Evolutionary conservation across 92 coral and sea anemone genomes (phyloP), one percentile per base, ranked within the genome.

Genomic region (Phenganax subtilis): DNA sequence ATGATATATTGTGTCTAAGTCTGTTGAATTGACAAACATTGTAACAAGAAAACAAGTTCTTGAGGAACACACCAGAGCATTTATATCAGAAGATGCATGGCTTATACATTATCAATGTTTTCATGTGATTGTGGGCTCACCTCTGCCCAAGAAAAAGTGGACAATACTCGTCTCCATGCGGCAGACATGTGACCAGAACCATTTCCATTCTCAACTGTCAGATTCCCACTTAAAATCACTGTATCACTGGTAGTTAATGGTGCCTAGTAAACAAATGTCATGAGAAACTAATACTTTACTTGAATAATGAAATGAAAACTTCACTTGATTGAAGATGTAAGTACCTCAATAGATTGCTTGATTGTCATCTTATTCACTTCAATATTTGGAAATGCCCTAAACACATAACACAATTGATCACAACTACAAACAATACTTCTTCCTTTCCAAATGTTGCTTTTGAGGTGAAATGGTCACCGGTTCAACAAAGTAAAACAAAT

Each of bases 261-360:
- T 57, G 98, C 98, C 98, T 93, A n/a, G 55, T 80, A 57, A 52
- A 37, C 47, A 37, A 37, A 37, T 20, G 25, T 20, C 25, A 20
- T 20, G 25, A 20, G 25, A 20, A 20, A 20, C 25, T 10, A 65
- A 15, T 66, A 17, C 12, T 17, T 17, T 9, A 17, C 47, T 27
- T 27, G 12, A 17, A 17, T 10, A 66, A 12, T 1, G 72, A 12
- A 30, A 47, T 37, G n/a, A 25, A 7, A 53, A 9, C 12, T 51
- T 44, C 60, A 54, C 54, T 10, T 52, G n/a, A 3, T 11, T 74
- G 29, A 7, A 64, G 8, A 6, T 0, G 8, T 20, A 2, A 83
- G 78, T 84, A 96, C 99, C 96, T 96, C 99, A 57, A 96, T 96
- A 17, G 99, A 92, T 85, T 96, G 99, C 47, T 91, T 85, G 59